Conservation (phyloP, 2,797 vertebrate species). For the Eutrigla gurnardus region DNA sequence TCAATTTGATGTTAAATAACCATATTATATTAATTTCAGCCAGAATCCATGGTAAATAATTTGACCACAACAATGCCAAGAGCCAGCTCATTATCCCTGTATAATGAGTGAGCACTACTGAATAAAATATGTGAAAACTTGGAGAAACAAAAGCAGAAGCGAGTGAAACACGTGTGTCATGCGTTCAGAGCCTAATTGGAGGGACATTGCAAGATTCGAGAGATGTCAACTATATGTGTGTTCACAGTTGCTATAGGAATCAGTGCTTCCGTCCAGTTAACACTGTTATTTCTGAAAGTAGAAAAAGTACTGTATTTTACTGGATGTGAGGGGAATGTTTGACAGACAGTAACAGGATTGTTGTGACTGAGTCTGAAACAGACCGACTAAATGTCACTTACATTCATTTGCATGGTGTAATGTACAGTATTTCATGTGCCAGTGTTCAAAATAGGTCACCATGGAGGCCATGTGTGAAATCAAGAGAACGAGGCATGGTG, state of each 20-base stretch:
- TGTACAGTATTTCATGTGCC: slow-evolving; percentile 44
- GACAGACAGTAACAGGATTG: neutral
- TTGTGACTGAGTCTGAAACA: slow-evolving; percentile 4
- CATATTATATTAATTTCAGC: slow-evolving; percentile 41
- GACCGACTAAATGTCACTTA: neutral
- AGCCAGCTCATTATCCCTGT: slow-evolving; percentile 61
- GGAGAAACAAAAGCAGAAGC: slow-evolving; percentile 44
- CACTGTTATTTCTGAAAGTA: slow-evolving; percentile 42
- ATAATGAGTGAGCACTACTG: slow-evolving; percentile 47
- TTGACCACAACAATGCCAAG: slow-evolving; percentile 48
- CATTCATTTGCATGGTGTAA: slow-evolving; percentile 8
- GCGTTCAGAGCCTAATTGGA: slow-evolving; percentile 52
- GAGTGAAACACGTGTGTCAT: slow-evolving; percentile 55
- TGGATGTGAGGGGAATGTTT: slow-evolving; percentile 17
- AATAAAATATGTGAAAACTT: slow-evolving; percentile 53
- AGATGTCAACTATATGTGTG: slow-evolving; percentile 18
- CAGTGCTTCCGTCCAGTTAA: slow-evolving; percentile 36
- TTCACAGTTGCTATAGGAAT: slow-evolving; percentile 66
- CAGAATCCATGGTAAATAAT: slow-evolving; percentile 58
- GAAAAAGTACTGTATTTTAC: slow-evolving; percentile 25
- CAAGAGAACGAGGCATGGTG: neutral
- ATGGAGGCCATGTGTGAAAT: slow-evolving; percentile 15
- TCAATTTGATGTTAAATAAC: slow-evolving; percentile 44
- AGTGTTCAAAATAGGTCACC: neutral
- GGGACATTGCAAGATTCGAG: slow-evolving; percentile 26